Percentiles rank a stretch among this genome's conserved stretches.
Conservation (phyloP, 2,113 vertebrate genomes). For the Eretmochelys imbricata region DNA sequence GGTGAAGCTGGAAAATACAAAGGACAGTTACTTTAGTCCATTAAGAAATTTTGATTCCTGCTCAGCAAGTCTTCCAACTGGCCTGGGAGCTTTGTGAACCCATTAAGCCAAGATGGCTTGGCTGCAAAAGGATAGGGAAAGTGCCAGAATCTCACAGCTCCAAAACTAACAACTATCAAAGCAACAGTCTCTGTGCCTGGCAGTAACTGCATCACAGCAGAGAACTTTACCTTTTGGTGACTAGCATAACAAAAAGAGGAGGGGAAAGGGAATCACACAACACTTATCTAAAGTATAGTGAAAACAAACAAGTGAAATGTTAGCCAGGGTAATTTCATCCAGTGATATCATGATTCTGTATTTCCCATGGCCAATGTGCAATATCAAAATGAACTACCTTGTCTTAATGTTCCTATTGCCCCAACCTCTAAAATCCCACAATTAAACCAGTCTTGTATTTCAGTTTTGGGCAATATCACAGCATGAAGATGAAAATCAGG, state of each 20-base stretch:
- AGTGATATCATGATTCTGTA: not conserved
- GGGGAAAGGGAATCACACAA: not conserved
- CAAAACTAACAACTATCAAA: conserved; percentile 36
- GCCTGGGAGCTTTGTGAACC: conserved; percentile 32
- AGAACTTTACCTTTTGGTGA: not conserved
- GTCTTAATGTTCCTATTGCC: not conserved
- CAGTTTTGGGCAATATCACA: not conserved
- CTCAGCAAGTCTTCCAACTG: conserved; percentile 30
- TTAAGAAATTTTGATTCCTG: conserved; percentile 40
- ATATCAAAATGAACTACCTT: not conserved
- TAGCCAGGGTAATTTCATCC: not conserved
- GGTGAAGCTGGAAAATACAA: not conserved
- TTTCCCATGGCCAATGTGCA: not conserved
- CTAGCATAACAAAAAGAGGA: not conserved
- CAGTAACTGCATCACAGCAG: not conserved
- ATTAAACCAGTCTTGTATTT: not conserved
- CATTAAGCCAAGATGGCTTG: conserved; percentile 8
- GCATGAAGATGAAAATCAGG: not conserved
- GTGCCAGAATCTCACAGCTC: conserved; percentile 32
- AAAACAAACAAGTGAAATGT: conserved; percentile 25
- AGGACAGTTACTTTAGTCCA: not conserved
- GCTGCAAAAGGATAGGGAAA: not conserved
- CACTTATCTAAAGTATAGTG: not conserved
- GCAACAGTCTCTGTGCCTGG: conserved; percentile 5
- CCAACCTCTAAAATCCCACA: not conserved